Conservation (phyloP, 2,797 vertebrate genomes). For the Platyrinchus mystaceus region DNA sequence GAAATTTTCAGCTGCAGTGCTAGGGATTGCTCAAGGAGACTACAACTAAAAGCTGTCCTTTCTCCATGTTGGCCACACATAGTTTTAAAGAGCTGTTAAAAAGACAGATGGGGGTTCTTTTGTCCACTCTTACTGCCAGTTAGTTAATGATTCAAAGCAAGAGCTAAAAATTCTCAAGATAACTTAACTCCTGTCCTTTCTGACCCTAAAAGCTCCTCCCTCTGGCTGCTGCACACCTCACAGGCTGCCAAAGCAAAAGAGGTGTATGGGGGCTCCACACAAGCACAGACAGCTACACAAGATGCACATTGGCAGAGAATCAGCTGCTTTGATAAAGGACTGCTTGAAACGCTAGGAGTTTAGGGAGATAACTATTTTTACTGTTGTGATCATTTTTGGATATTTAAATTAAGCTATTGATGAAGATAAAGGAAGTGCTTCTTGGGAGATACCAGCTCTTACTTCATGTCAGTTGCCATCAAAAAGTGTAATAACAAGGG, state of each 20-base stretch:
- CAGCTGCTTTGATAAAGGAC: neutral
- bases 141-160: neutral
- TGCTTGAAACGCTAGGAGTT: neutral
- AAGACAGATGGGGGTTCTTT: rapidly evolving
- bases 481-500: neutral
- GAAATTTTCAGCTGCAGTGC: neutral
- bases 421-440: neutral
- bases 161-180: neutral
- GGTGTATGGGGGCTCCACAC: rapidly evolving
- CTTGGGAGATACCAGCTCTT: neutral
- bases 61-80: rapidly evolving
- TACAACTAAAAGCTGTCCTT: neutral
- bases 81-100: neutral
- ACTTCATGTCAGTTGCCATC: neutral
- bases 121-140: neutral
- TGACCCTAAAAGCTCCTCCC: neutral
- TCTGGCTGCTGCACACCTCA: neutral
- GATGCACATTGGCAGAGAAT: neutral
- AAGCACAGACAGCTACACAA: neutral
- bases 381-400: rapidly evolving
- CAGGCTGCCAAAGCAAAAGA: neutral
- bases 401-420: neutral
- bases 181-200: neutral
- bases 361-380: neutral
- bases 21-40: neutral